Evolutionary conservation across 2,113 vertebrate species (phyloP).

Genomic region (Ochotona curzoniae): DNA sequence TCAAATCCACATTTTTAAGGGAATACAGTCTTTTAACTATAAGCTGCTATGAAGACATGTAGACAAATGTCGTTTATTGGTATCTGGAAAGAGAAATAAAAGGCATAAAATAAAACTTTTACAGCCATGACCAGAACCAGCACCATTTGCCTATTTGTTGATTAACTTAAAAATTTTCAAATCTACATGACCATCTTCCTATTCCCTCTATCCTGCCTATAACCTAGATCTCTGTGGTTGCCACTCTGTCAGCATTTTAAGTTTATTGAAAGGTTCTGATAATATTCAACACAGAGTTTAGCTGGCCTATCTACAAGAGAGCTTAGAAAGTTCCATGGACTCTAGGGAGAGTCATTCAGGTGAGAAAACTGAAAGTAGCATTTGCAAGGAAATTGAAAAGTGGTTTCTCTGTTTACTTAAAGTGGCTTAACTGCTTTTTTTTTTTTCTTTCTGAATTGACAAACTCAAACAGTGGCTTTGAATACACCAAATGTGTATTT

Average conservation of each 20-base stretch:
- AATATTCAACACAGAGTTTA: conserved; percentile 39
- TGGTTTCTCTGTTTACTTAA: conserved; percentile 50
- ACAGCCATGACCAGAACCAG: background rate
- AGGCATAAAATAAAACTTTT: background rate
- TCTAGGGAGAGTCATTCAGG: conserved; percentile 21
- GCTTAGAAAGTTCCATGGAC: background rate
- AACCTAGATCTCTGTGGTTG: background rate
- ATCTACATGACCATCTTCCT: background rate
- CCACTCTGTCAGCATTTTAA: conserved; percentile 27
- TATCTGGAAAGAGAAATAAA: conserved; percentile 50
- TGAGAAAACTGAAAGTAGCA: conserved; percentile 52
- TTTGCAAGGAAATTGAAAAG: conserved; percentile 33
- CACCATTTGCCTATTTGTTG: conserved; percentile 26
- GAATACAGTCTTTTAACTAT: conserved; percentile 36
- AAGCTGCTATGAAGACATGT: conserved; percentile 38
- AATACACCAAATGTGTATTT: conserved; percentile 19
- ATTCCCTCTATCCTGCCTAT: background rate
- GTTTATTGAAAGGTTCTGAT: background rate
- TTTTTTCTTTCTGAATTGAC: conserved; percentile 38
- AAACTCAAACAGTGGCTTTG: conserved; percentile 58
- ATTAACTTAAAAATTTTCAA: conserved; percentile 34
- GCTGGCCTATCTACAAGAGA: background rate
- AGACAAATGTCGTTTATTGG: conserved; percentile 3
- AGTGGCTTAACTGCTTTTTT: conserved; percentile 37
- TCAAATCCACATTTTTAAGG: conserved; percentile 61